A percentile compares a stretch with the other conserved stretches of the same genome.
phyloP scores from a whole-genome alignment of 2,888 invertebrate species.

The Tanytarsus gracilentus region DNA sequence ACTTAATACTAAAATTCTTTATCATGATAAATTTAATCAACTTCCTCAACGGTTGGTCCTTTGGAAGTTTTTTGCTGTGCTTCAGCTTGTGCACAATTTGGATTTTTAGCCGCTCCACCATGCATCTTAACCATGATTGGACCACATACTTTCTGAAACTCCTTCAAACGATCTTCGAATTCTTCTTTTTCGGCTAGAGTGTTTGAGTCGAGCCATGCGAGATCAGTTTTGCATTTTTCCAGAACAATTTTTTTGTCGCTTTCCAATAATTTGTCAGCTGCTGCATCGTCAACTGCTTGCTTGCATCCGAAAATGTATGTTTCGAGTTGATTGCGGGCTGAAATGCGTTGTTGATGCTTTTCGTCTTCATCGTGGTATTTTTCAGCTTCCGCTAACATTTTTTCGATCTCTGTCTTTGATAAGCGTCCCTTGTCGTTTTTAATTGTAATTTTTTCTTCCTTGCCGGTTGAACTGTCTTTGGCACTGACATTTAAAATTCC shows the following conservation, averaged over 20 bases:
- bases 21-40: constrained; percentile 51
- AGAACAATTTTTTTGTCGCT: constrained; percentile 60
- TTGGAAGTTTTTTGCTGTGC: constrained; percentile 35
- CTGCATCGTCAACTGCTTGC: no score
- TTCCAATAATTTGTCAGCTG: constrained; percentile 56
- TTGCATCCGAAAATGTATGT: constrained; percentile 63
- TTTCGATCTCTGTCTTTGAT: constrained; percentile 74
- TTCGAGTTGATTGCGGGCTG: constrained; percentile 67
- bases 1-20: no score
- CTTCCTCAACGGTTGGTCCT: constrained; percentile 61
- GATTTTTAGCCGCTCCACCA: no score
- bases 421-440: constrained; percentile 79
- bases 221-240: constrained; percentile 58
- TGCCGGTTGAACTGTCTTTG: no score
- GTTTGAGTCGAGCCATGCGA: constrained; percentile 74
- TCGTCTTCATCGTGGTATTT: constrained; percentile 69
- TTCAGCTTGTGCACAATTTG: no score
- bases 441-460: constrained; percentile 71
- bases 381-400: constrained; percentile 73
- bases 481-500: no score
- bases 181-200: no score
- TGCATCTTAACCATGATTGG: constrained; percentile 80
- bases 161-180: constrained; percentile 67
- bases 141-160: constrained; percentile 63
- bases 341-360: constrained; percentile 55